These are phyloP conservation scores for Pygmarrhopalites habei DNA, from an alignment of 1,140 invertebrate genomes.

Conservation along the genomic window DNA sequence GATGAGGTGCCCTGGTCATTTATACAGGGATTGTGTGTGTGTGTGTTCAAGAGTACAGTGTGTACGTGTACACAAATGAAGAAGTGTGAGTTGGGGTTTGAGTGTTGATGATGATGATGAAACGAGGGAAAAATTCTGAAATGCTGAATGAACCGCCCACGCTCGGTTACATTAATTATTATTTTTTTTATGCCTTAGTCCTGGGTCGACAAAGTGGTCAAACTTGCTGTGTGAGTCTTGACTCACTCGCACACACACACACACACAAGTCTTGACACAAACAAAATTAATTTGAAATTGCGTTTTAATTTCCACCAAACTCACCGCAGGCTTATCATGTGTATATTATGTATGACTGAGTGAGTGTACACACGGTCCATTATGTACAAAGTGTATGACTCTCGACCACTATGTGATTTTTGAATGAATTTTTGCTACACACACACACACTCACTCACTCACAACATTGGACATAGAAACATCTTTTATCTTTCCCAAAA, in stretches of 20 bases:
- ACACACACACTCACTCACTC: too few species aligned
- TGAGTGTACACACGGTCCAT: too few species aligned
- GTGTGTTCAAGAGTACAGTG: not conserved
- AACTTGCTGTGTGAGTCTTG: constrained; percentile 15
- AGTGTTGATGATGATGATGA: constrained; percentile 13
- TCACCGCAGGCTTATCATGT: not conserved
- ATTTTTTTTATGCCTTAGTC: constrained; percentile 6
- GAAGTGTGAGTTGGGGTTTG: not conserved
- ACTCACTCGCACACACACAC: too few species aligned
- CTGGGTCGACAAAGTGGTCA: constrained; percentile 27
- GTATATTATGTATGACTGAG: too few species aligned
- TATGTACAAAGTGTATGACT: too few species aligned
- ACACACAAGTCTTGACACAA: constrained; percentile 19
- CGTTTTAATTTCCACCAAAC: constrained; percentile 23
- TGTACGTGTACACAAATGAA: not conserved
- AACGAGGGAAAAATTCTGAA: constrained; percentile 24
- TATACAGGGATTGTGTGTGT: too few species aligned
- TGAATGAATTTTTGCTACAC: too few species aligned
- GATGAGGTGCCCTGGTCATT: too few species aligned
- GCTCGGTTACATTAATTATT: constrained; percentile 25
- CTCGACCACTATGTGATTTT: too few species aligned
- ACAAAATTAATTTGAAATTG: constrained; percentile 31
- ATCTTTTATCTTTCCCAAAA: too few species aligned
- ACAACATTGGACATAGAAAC: too few species aligned
- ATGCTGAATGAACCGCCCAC: constrained; percentile 20